Evolutionary conservation across 2,888 invertebrate genomes (phyloP).

Genomic region (Gastracanthus pulcherrimus): DNA sequence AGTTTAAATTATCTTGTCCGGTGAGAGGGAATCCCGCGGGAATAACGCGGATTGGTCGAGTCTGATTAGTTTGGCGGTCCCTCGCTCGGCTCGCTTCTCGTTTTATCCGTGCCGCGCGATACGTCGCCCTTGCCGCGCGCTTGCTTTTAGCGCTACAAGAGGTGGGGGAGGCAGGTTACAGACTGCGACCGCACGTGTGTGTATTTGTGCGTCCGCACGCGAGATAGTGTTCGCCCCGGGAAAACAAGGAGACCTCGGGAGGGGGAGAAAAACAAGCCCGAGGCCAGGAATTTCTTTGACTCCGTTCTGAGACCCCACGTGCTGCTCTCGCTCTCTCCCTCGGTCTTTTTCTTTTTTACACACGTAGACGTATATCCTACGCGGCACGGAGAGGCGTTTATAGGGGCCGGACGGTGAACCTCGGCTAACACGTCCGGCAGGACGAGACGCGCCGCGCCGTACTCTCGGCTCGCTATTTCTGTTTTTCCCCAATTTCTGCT

Average conservation of each 20-base stretch:
- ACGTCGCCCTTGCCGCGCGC: neutral
- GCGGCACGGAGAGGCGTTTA: no score
- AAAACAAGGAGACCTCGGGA: slow-evolving; percentile 22
- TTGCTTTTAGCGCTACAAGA: neutral
- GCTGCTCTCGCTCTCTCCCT: neutral
- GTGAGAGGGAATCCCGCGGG: slow-evolving; percentile 64
- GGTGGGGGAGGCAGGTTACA: no score
- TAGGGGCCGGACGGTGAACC: slow-evolving; percentile 27
- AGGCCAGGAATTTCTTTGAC: slow-evolving; percentile 44
- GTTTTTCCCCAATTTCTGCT: slow-evolving; percentile 36
- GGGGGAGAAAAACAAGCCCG: slow-evolving; percentile 10
- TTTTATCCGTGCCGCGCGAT: neutral
- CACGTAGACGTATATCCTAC: no score
- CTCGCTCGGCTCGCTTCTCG: neutral
- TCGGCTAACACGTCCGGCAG: slow-evolving; percentile 29
- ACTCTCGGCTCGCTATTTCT: neutral
- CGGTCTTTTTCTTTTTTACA: no score
- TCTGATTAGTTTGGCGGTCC: slow-evolving; percentile 74
- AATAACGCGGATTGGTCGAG: slow-evolving; percentile 71
- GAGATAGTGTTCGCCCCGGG: slow-evolving; percentile 28
- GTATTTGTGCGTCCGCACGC: neutral
- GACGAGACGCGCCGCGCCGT: slow-evolving; percentile 1
- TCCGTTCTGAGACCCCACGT: neutral
- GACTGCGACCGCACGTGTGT: neutral
- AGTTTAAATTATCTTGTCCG: slow-evolving; percentile 74